Evolutionary conservation across 2,888 invertebrate genomes (phyloP), one percentile per base, ranked within the genome.

Genomic region (Athetis lepigone): DNA sequence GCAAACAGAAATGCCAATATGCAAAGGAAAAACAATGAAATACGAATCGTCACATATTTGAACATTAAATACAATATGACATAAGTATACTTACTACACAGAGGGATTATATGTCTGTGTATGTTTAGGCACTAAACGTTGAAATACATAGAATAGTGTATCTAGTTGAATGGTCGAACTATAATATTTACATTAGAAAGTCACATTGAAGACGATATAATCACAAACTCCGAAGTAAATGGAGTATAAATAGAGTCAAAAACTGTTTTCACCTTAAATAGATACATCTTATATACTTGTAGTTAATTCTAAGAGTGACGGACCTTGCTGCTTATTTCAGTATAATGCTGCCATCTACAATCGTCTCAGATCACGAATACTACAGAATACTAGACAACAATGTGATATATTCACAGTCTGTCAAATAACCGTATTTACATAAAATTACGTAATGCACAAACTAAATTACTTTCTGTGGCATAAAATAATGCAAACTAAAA

Each of bases 121-220:
- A 42, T 52, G 16, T 75, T 63, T 70, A 76, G 65, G 65, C 79
- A 79, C 71, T 75, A 57, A 58, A 75, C 62, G 54, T 75, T 42
- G 23, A 58, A 49, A 54, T 58, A 56, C 33, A 60, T 21, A 49
- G 51, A 21, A 58, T 42, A 45, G 21, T 68, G 27, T 74, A 25
- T 29, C 9, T 16, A 54, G 29, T 54, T 40, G 27, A 6, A 21
- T 61, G 40, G 6, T 56, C 0, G 25, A 56, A 43, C 29, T 50
- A 62, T 19, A 39, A 43, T 37, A 46, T 42, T 54, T 50, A 75
- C 45, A 76, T 75, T 36, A 58, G 19, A 50, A 46, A 74, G 56
- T 67, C 47, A 49, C 47, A 52, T 57, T 43, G 25, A 52, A 60
- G 29, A 62, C 47, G 4, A 51, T 62, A 57, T 16, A 50, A 54